Evolutionary conservation across 2,888 invertebrate species (phyloP).

Genomic region (Scaptomyza reducta): DNA sequence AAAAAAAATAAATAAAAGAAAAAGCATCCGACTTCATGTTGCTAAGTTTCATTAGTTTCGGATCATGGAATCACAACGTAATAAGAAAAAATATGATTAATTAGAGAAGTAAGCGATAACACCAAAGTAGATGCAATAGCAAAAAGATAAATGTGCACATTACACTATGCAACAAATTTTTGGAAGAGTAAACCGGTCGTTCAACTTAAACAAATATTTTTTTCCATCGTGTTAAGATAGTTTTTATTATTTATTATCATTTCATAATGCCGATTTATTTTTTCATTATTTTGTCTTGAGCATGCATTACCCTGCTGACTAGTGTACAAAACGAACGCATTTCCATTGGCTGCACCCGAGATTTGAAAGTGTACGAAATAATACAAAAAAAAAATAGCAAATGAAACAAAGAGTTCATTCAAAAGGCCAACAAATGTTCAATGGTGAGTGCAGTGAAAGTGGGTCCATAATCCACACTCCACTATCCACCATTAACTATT

Average conservation of each 20-base stretch:
- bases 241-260: too few species aligned
- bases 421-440: constrained; percentile 64
- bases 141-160: constrained; percentile 38
- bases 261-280: neutral
- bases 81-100: constrained; percentile 8
- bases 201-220: neutral
- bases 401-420: constrained; percentile 42
- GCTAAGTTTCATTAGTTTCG: constrained; percentile 28
- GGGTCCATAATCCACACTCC: constrained; percentile 41
- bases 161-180: constrained; percentile 33
- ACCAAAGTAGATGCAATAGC: constrained; percentile 26
- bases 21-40: constrained; percentile 12
- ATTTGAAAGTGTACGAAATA: constrained; percentile 47
- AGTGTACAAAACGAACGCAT: constrained; percentile 49
- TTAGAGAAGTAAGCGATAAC: constrained; percentile 12
- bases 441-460: constrained; percentile 67
- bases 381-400: constrained; percentile 4
- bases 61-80: constrained; percentile 21
- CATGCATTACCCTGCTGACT: constrained; percentile 13
- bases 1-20: neutral
- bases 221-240: too few species aligned
- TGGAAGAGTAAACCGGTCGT: neutral
- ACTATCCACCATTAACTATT: constrained; percentile 12
- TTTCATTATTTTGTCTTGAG: neutral
- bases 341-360: constrained; percentile 46